Conservation (phyloP, 2,888 invertebrate genomes). For the Drosophila incognita region DNA sequence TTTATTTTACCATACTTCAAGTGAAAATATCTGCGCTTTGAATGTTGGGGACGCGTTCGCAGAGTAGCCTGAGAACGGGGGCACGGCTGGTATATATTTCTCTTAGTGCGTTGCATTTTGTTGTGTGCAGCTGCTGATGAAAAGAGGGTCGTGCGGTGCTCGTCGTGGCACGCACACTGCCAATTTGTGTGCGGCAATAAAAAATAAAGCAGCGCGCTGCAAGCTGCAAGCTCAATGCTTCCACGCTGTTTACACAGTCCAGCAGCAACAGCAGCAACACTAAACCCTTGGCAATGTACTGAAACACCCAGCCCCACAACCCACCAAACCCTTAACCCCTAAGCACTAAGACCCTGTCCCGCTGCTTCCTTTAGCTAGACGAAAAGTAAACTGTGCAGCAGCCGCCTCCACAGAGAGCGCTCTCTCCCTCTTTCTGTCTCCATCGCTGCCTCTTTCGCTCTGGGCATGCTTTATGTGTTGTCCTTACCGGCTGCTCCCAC, state of each 20-base stretch:
- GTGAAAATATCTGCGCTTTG: conserved; percentile 77
- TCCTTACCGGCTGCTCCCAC: conserved; percentile 68
- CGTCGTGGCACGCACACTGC: conserved; percentile 73
- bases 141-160: conserved; percentile 73
- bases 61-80: background rate
- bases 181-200: conserved; percentile 72
- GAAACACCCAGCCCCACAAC: background rate
- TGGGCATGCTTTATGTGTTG: conserved; percentile 70
- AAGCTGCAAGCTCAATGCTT: conserved; percentile 45
- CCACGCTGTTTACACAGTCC: conserved; percentile 72
- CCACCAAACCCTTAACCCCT: conserved; percentile 15
- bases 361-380: conserved; percentile 53
- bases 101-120: conserved; percentile 52
- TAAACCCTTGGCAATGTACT: background rate
- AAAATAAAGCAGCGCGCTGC: conserved; percentile 61
- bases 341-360: conserved; percentile 50
- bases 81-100: conserved; percentile 7
- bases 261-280: conserved; percentile 35
- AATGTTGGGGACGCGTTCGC: conserved; percentile 18
- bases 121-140: conserved; percentile 69
- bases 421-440: conserved; percentile 1
- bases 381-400: conserved; percentile 66
- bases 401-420: conserved; percentile 28
- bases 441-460: background rate
- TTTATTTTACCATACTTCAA: conserved; percentile 77